A percentile compares a stretch with the other conserved stretches of the same genome.
These are phyloP conservation scores for Hedya salicella DNA, from an alignment of 2,888 invertebrate species.

Conservation along the genomic window DNA sequence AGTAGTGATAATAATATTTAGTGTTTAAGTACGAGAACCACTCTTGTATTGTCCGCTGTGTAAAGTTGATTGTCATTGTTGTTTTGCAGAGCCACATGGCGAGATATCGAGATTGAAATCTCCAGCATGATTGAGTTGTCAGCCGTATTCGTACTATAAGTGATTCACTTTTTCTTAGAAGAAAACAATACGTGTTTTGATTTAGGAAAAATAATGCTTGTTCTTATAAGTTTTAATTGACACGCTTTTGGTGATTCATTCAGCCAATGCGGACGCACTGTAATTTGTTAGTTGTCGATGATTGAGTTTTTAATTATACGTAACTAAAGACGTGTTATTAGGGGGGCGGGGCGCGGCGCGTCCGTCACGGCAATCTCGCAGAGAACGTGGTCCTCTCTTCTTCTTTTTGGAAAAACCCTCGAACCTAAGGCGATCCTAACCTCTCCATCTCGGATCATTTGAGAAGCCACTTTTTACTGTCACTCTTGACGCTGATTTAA, in stretches of 20 bases:
- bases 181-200: slow-evolving; percentile 61
- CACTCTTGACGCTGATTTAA: slow-evolving; percentile 55
- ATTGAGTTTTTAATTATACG: slow-evolving; percentile 83
- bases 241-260: slow-evolving; percentile 71
- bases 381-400: slow-evolving; percentile 57
- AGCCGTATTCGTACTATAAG: slow-evolving; percentile 73
- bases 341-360: slow-evolving; percentile 69
- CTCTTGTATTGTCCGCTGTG: slow-evolving; percentile 64
- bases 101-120: slow-evolving; percentile 74
- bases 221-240: slow-evolving; percentile 78
- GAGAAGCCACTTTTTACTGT: slow-evolving; percentile 52
- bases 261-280: slow-evolving; percentile 58
- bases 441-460: slow-evolving; percentile 61
- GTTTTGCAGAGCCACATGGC: slow-evolving; percentile 68
- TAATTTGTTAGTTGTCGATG: slow-evolving; percentile 80
- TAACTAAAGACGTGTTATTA: slow-evolving; percentile 78
- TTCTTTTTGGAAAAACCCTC: slow-evolving; percentile 50
- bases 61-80: slow-evolving; percentile 69
- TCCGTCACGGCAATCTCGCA: slow-evolving; percentile 72
- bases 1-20: slow-evolving; percentile 61
- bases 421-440: slow-evolving; percentile 47
- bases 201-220: slow-evolving; percentile 67
- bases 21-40: slow-evolving; percentile 60
- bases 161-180: slow-evolving; percentile 66
- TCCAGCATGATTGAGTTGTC: slow-evolving; percentile 68